phyloP scores from a whole-genome alignment of 2,113 vertebrate species.

The Anoplopoma fimbria region DNA sequence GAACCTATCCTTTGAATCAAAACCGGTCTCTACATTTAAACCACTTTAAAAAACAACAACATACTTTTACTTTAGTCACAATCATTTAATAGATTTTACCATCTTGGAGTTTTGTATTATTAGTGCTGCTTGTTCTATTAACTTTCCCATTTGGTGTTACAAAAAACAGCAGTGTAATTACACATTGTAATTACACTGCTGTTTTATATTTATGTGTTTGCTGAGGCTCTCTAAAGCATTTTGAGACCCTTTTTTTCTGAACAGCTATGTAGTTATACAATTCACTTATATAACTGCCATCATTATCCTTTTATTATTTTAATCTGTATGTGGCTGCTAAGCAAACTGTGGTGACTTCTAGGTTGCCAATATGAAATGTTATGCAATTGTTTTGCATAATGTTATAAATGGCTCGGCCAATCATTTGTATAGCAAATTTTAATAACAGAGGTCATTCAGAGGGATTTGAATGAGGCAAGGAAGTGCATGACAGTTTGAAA shows the following conservation, averaged over 20 bases:
- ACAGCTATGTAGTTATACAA: not conserved
- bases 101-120: not conserved
- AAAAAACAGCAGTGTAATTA: no score
- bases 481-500: not conserved
- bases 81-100: not conserved
- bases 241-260: slow-evolving; percentile 29
- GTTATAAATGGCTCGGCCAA: not conserved
- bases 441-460: slow-evolving; percentile 6
- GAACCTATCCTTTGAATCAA: not conserved
- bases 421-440: not conserved
- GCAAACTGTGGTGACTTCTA: not conserved
- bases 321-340: not conserved
- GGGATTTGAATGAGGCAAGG: not conserved
- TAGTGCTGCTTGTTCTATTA: not conserved
- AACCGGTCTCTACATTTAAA: not conserved
- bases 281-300: not conserved
- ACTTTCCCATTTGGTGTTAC: not conserved
- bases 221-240: not conserved
- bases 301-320: not conserved
- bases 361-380: not conserved
- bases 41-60: not conserved
- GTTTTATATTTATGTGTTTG: slow-evolving; percentile 10
- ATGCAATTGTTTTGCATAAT: not conserved
- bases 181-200: not conserved
- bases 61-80: no score